These are phyloP conservation scores for Montipora cactus DNA, from an alignment of 64 coral and sea anemone species.

Conservation along the genomic window DNA sequence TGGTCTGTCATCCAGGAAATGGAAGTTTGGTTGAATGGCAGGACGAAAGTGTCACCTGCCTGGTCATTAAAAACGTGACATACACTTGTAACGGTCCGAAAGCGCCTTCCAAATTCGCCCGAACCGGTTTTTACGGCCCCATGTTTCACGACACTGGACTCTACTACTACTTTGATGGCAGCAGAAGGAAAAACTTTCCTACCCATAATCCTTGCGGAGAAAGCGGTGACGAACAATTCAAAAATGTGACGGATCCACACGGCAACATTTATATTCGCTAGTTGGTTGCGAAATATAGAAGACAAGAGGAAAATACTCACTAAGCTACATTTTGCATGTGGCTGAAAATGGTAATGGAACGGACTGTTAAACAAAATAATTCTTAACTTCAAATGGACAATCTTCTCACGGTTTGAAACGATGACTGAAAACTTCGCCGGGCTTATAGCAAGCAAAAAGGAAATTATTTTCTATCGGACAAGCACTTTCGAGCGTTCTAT, in stretches of 20 bases:
- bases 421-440: too few species aligned
- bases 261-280: constrained; percentile 51
- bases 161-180: constrained; percentile 37
- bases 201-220: constrained; percentile 21
- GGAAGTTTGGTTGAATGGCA: constrained; percentile 74
- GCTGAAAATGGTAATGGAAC: too few species aligned
- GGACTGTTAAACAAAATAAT: too few species aligned
- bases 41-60: constrained; percentile 42
- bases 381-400: too few species aligned
- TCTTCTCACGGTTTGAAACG: too few species aligned
- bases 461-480: too few species aligned
- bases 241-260: constrained; percentile 15
- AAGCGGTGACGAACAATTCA: neutral
- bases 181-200: neutral
- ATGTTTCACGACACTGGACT: neutral
- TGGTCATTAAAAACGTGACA: constrained; percentile 9
- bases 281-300: neutral
- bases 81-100: neutral
- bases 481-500: too few species aligned
- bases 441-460: too few species aligned
- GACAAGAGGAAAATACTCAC: too few species aligned
- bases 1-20: constrained; percentile 56
- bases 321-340: too few species aligned
- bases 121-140: neutral
- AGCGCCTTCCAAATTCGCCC: neutral